These are phyloP conservation scores for Lordiphosa clarofinis DNA, from an alignment of 1,140 invertebrate genomes.

Conservation along the genomic window DNA sequence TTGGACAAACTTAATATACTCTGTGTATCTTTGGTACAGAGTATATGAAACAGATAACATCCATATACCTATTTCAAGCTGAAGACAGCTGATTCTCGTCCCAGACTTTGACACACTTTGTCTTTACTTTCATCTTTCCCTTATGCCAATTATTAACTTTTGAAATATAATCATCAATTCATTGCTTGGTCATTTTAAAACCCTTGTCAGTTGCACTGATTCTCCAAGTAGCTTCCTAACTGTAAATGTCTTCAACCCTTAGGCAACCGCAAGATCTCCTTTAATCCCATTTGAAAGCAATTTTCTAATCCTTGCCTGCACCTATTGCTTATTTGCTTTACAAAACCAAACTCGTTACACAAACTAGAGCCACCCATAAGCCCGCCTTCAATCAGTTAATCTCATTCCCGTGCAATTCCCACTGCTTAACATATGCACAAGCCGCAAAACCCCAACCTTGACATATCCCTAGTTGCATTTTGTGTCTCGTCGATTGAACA, in stretches of 20 bases:
- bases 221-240: background rate
- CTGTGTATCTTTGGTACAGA: too few relatives aligned
- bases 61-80: too few relatives aligned
- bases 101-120: too few relatives aligned
- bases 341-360: background rate
- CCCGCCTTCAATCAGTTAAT: slow-evolving; percentile 44
- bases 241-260: slow-evolving; percentile 5
- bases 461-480: slow-evolving; percentile 40
- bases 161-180: background rate
- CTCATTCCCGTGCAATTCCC: slow-evolving; percentile 31
- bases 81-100: too few relatives aligned
- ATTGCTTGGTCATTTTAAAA: background rate
- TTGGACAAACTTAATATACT: too few relatives aligned
- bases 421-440: slow-evolving; percentile 42
- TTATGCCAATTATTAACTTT: too few relatives aligned
- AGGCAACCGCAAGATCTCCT: slow-evolving; percentile 5
- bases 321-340: slow-evolving; percentile 1
- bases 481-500: slow-evolving; percentile 52
- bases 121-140: too few relatives aligned
- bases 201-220: background rate
- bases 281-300: slow-evolving; percentile 13
- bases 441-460: slow-evolving; percentile 25
- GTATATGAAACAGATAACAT: too few relatives aligned
- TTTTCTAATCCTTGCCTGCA: slow-evolving; percentile 2
- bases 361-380: slow-evolving; percentile 14